Base-by-base conservation (phyloP, 2,797 vertebrate genomes). In the Catamblyrhynchus diadema region DNA sequence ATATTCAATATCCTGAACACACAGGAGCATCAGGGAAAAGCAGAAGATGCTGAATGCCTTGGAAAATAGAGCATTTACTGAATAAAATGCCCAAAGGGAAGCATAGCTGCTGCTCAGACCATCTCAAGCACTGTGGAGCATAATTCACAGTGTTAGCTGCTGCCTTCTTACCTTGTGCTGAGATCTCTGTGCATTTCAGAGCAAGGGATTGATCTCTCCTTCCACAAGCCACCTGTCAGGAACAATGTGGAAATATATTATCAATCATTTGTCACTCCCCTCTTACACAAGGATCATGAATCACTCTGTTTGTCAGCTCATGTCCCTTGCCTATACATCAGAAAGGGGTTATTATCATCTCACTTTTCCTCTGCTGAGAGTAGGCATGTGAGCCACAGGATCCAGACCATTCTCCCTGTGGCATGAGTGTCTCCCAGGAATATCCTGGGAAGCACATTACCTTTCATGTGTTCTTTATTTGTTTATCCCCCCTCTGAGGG, bases 11-110 rank as follows among this genome's bases (percentile, higher is more conserved):
- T 47, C n/a, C 75, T 75, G 84, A 89, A 69, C 48, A 87, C 74
- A 88, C 17, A 37, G 39, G 8, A 83, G 28, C 54, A 74, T 50
- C n/a, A 59, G 75, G 62, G 62, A 72, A 88, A 88, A 91, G 41
- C 33, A 81, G 70, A 72, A 44, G 59, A 78, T 83, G 51, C 61
- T 42, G 89, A 88, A 88, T 53, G 44, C 47, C 62, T 48, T 72
- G 56, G 84, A 91, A 90, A 93, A 94, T 33, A 91, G 66, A 90
- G 20, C 3, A 0, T 90, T 97, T 96, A 91, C 57, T 79, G 30
- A 35, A 62, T 60, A 88, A 96, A 95, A 83, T 67, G 47, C 73
- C 82, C 87, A 79, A 88, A 91, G 69, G 87, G 81, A 94, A 93
- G 28, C n/a, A 70, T 37, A 86, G 44, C 6, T 86, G 48, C 39